Evolutionary conservation across 1,140 invertebrate species (phyloP).

Genomic region (Camponotus floridanus): DNA sequence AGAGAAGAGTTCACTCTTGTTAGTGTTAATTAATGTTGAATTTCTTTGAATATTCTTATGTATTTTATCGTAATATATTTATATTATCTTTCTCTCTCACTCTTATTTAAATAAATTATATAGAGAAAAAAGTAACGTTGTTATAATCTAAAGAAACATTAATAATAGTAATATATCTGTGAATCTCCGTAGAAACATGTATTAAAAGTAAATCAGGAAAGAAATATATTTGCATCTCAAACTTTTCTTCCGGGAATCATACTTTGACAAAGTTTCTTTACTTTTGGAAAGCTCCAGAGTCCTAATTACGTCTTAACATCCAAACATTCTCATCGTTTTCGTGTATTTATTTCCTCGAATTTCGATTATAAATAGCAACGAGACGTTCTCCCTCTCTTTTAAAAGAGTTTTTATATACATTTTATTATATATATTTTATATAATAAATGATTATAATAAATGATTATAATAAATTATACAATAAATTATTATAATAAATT

Average conservation of each 20-base stretch:
- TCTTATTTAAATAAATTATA: background rate
- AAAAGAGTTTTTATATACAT: too few species aligned
- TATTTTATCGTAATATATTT: background rate
- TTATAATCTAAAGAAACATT: background rate
- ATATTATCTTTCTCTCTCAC: background rate
- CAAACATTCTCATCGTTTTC: conserved; percentile 17
- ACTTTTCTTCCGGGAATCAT: conserved; percentile 19
- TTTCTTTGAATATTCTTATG: background rate
- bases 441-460: too few species aligned
- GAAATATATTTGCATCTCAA: conserved; percentile 1
- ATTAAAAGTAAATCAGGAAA: conserved; percentile 41
- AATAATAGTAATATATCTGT: background rate
- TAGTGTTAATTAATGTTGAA: background rate
- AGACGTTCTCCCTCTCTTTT: too few species aligned
- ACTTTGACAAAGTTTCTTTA: conserved; percentile 28
- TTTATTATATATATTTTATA: too few species aligned
- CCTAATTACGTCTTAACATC: conserved; percentile 31
- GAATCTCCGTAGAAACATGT: conserved; percentile 1
- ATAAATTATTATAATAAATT: too few species aligned
- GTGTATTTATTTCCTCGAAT: conserved; percentile 9
- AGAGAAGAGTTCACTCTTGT: background rate
- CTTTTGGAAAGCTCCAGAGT: conserved; percentile 18
- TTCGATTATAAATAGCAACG: background rate
- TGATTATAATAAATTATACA: too few species aligned
- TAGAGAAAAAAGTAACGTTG: background rate